phyloP scores from a whole-genome alignment of 2,113 vertebrate genomes.

The Guaruba guarouba region DNA sequence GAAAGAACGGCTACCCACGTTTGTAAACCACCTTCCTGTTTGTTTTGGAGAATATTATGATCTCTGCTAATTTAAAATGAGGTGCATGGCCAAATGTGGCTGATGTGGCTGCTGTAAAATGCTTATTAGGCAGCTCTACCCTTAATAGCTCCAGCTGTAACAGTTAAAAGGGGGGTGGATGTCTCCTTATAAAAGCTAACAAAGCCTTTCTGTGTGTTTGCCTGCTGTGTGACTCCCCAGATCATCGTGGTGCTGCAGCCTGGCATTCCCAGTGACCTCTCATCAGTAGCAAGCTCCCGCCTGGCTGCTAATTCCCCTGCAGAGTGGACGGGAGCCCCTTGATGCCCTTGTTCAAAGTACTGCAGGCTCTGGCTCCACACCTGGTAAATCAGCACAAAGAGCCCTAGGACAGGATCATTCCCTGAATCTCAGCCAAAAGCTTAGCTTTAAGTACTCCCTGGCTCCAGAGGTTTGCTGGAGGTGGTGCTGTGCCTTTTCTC shows the following conservation, averaged over 20 bases:
- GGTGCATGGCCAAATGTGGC: background rate
- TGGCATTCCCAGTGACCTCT: background rate
- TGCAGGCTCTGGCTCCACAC: background rate
- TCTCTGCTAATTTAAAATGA: background rate
- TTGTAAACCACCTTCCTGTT: background rate
- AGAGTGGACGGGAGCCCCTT: background rate
- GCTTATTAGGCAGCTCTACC: background rate
- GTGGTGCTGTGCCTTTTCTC: background rate
- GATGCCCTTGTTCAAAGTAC: background rate
- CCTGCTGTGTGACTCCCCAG: background rate
- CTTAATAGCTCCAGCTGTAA: background rate
- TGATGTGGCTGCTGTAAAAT: background rate
- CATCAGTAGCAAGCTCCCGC: background rate
- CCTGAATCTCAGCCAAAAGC: background rate
- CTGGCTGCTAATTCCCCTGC: background rate
- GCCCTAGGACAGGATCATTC: background rate
- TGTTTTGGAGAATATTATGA: background rate
- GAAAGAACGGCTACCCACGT: background rate
- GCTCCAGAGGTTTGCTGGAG: background rate
- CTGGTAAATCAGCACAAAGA: background rate
- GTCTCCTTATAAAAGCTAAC: background rate
- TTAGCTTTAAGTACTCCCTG: background rate
- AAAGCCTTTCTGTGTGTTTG: background rate
- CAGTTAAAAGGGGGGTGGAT: background rate
- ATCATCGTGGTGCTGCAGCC: fast-evolving